Base-by-base conservation (phyloP, 1,140 invertebrate species). In the Ceratosolen fusciceps region DNA sequence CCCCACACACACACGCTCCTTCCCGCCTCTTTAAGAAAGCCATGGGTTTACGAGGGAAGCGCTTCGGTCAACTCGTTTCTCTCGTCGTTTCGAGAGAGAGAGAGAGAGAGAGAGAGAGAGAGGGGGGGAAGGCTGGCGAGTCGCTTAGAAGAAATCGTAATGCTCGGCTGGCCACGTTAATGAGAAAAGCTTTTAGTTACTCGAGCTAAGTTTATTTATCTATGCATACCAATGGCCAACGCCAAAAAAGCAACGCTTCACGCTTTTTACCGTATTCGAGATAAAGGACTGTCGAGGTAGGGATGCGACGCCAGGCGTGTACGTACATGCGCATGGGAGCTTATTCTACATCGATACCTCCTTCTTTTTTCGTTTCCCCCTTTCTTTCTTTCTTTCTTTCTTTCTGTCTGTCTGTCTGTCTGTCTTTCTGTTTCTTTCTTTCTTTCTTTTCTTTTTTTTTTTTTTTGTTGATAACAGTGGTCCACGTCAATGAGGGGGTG, bases 141-240 rank as follows among this genome's bases (percentile, higher is more conserved):
- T 73, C 24, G 52, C 34, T 65, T 65, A 65, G 31, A 65, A 65
- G 60, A 65, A 37, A 37, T 65, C 60, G 60, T 19, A 37, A 65
- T 65, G 31, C 14, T 65, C n/a, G 16, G 31, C 9, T 62, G 31
- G 9, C 14, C 21, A 19, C 60, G 60, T 62, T 62, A 62, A 62
- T 62, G 60, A 65, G 60, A n/a, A 65, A 65, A 37, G 34, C 60
- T 65, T 65, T 65, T 65, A 65, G 19, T 65, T 65, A 60, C 58
- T 9, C 12, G 10, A 37, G 60, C 31, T n/a, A 26, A 21, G 14
- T 65, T 34, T 9, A 34, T 62, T 65, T 65, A n/a, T 65, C 34
- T n/a, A 26, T 21, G 1, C 16, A 21, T 37, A n/a, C 31, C 34
- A n/a, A 37, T 10, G 31, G 7, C 14, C n/a, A 2, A 7, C 16